These are phyloP conservation scores for Dryocosmus kuriphilus DNA, from an alignment of 2,888 invertebrate genomes.

Conservation along the genomic window DNA sequence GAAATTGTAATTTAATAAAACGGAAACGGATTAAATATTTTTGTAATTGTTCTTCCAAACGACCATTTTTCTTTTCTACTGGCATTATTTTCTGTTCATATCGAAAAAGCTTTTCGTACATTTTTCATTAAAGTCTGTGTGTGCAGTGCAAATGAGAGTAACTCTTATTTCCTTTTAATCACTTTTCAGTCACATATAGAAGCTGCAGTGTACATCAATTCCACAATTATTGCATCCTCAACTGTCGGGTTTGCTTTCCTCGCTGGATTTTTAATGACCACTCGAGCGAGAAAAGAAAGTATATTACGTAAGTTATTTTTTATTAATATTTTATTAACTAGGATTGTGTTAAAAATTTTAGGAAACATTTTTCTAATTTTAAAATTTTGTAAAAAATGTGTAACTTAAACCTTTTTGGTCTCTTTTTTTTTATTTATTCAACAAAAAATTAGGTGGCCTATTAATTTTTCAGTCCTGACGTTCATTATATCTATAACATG, in stretches of 20 bases:
- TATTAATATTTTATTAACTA: not conserved
- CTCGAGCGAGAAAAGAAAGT: slow-evolving; percentile 61
- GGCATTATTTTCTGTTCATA: not conserved
- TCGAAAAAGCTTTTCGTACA: not conserved
- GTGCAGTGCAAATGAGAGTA: not conserved
- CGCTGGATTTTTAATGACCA: slow-evolving; percentile 57
- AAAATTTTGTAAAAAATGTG: no score
- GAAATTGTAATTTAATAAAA: not conserved
- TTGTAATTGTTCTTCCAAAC: slow-evolving; percentile 21
- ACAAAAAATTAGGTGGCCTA: slow-evolving; percentile 25
- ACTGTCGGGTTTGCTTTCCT: slow-evolving; percentile 70
- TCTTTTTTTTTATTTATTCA: not conserved
- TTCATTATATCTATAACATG: slow-evolving; percentile 67
- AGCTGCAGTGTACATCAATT: slow-evolving; percentile 69
- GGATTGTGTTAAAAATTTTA: no score
- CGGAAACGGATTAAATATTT: not conserved
- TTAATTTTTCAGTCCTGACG: slow-evolving; percentile 61
- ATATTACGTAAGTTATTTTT: slow-evolving; percentile 65
- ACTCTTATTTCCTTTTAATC: slow-evolving; percentile 7
- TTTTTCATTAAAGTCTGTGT: not conserved
- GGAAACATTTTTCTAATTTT: no score
- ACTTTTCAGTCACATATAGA: slow-evolving; percentile 68
- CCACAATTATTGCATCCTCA: slow-evolving; percentile 71
- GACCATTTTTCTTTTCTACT: not conserved
- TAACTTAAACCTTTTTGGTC: no score